Conservation (phyloP, 2,113 vertebrate species). For the Poeciliopsis turrubarensis region DNA sequence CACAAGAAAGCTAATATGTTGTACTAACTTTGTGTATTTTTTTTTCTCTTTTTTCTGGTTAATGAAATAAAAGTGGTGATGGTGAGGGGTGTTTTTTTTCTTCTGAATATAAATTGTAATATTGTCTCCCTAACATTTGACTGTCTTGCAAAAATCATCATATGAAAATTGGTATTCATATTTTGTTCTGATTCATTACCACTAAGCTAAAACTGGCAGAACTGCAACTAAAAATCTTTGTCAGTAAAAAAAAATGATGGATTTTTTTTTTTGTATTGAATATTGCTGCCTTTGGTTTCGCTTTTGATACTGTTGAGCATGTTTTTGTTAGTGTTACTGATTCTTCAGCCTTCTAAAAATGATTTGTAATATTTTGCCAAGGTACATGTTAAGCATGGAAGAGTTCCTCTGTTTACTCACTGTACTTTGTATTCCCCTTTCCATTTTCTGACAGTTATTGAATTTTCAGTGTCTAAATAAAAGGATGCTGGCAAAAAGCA, state of each 20-base stretch:
- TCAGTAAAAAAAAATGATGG: slow-evolving; percentile 62
- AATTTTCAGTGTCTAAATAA: background rate
- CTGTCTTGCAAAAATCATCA: slow-evolving; percentile 51
- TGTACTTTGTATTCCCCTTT: background rate
- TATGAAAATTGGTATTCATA: slow-evolving; percentile 42
- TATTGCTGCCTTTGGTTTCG: slow-evolving; percentile 17
- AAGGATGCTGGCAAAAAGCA: background rate
- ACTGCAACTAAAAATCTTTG: slow-evolving; percentile 49
- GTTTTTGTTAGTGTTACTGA: slow-evolving; percentile 7
- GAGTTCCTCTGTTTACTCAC: background rate
- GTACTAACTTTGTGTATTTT: slow-evolving; percentile 35
- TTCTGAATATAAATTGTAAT: slow-evolving; percentile 35
- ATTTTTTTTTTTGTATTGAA: slow-evolving; percentile 32
- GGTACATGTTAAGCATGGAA: slow-evolving; percentile 9
- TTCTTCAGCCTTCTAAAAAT: background rate
- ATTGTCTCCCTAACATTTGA: slow-evolving; percentile 39
- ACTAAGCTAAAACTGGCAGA: slow-evolving; percentile 53
- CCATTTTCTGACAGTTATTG: background rate
- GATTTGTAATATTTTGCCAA: slow-evolving; percentile 22
- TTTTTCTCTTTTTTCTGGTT: slow-evolving; percentile 12
- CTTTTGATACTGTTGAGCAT: slow-evolving; percentile 32
- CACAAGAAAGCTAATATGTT: slow-evolving; percentile 33
- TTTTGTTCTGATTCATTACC: slow-evolving; percentile 43
- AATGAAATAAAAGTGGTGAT: slow-evolving; percentile 12
- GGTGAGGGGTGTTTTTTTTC: slow-evolving; percentile 6